phyloP scores from a whole-genome alignment of 2,888 invertebrate genomes.

The Bedellia somnulentella region DNA sequence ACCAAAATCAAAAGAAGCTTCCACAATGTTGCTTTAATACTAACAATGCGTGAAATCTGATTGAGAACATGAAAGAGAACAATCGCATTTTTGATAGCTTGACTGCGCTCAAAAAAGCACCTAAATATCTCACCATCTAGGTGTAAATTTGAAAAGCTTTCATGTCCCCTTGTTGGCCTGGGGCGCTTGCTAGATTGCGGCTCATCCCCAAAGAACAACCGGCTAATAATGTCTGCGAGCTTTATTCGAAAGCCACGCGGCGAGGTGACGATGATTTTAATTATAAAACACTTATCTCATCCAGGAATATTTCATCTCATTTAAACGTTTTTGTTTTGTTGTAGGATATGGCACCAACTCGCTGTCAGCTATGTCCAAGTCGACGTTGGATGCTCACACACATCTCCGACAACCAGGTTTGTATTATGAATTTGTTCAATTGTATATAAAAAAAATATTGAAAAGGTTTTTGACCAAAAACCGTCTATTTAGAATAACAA shows the following conservation, averaged over 20 bases:
- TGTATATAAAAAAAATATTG: no score
- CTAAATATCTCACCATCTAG: slow-evolving; percentile 6
- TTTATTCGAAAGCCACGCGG: slow-evolving; percentile 11
- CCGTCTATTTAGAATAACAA: no score
- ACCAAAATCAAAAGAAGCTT: slow-evolving; percentile 47
- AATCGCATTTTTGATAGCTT: slow-evolving; percentile 12
- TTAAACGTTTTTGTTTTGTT: slow-evolving; percentile 30
- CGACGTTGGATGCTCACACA: slow-evolving; percentile 84
- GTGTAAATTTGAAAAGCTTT: slow-evolving; percentile 14
- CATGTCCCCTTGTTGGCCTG: slow-evolving; percentile 10
- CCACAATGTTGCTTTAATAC: slow-evolving; percentile 47
- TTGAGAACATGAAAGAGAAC: slow-evolving; percentile 20
- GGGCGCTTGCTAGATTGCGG: slow-evolving; percentile 27
- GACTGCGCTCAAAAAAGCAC: slow-evolving; percentile 8
- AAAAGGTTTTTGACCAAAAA: no score
- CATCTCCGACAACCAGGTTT: slow-evolving; percentile 89
- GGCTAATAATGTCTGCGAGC: slow-evolving; percentile 16
- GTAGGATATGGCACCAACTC: slow-evolving; percentile 85
- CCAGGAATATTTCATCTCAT: neutral
- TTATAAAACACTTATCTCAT: slow-evolving; percentile 14
- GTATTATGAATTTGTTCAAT: no score
- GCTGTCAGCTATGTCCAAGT: slow-evolving; percentile 76
- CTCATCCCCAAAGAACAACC: slow-evolving; percentile 16
- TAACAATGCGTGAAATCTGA: slow-evolving; percentile 28
- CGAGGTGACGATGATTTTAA: slow-evolving; percentile 17